phyloP scores from a whole-genome alignment of 2,888 invertebrate species.

The Latrodectus elegans region DNA sequence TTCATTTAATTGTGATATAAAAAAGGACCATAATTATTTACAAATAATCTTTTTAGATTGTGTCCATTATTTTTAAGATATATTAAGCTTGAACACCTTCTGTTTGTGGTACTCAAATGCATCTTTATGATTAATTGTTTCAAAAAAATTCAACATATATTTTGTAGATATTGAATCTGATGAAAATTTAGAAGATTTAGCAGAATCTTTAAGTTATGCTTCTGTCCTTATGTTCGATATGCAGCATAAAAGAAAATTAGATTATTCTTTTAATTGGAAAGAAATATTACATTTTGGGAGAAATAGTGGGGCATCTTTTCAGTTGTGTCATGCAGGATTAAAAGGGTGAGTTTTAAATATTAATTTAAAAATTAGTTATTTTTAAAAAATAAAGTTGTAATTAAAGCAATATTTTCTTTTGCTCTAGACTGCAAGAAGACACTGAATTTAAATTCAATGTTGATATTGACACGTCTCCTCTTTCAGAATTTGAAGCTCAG shows the following conservation, averaged over 20 bases:
- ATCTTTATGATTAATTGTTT: background rate
- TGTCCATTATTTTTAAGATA: too few relatives aligned
- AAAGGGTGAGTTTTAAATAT: slow-evolving; percentile 34
- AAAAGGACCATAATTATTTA: too few relatives aligned
- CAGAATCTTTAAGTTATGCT: slow-evolving; percentile 34
- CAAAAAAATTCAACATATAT: background rate
- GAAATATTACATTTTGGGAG: slow-evolving; percentile 31
- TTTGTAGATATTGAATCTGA: slow-evolving; percentile 32
- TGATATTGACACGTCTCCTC: slow-evolving; percentile 51
- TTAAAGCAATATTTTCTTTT: background rate
- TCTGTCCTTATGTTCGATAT: slow-evolving; percentile 44
- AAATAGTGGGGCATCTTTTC: slow-evolving; percentile 37
- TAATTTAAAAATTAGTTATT: background rate
- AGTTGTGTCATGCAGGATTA: slow-evolving; percentile 51
- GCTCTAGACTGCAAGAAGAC: slow-evolving; percentile 30
- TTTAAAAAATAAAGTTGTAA: background rate
- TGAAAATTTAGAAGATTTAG: slow-evolving; percentile 43
- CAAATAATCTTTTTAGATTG: too few relatives aligned
- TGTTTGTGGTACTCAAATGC: background rate
- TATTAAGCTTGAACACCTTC: background rate
- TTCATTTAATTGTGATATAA: too few relatives aligned
- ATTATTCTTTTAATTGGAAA: slow-evolving; percentile 35
- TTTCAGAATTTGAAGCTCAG: slow-evolving; percentile 26
- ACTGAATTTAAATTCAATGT: slow-evolving; percentile 18
- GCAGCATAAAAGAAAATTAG: slow-evolving; percentile 26